phyloP scores from a whole-genome alignment of 2,113 vertebrate species.

The Laticauda colubrina region DNA sequence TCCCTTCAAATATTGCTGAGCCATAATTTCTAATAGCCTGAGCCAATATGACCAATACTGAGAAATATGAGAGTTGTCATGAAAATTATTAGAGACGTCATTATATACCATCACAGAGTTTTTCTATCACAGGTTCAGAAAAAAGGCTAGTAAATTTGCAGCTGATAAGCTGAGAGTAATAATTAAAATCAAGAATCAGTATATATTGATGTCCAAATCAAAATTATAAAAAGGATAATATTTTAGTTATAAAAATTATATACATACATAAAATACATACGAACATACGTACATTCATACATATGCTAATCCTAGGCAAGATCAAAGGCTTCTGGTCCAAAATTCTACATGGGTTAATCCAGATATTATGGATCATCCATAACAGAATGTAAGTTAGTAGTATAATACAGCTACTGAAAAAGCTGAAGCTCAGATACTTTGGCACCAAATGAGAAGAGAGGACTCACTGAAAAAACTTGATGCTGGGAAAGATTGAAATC shows the following conservation, averaged over 20 bases:
- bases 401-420: background rate
- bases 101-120: background rate
- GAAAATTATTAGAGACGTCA: background rate
- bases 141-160: background rate
- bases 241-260: background rate
- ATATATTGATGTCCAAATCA: background rate
- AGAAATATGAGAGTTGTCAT: background rate
- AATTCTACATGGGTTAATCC: background rate
- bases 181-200: background rate
- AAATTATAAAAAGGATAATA: background rate
- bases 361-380: background rate
- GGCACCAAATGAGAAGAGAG: background rate
- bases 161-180: background rate
- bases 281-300: too few relatives aligned
- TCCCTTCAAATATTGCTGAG: background rate
- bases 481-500: background rate
- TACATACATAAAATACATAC: background rate
- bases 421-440: background rate
- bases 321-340: background rate
- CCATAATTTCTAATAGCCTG: background rate
- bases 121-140: background rate
- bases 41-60: background rate
- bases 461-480: background rate
- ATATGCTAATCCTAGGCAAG: background rate
- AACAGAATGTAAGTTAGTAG: background rate